A percentile compares a stretch with the other conserved stretches of the same genome.
These are phyloP conservation scores for Rhamnusium bicolor DNA, from an alignment of 2,888 invertebrate species.

Conservation along the genomic window DNA sequence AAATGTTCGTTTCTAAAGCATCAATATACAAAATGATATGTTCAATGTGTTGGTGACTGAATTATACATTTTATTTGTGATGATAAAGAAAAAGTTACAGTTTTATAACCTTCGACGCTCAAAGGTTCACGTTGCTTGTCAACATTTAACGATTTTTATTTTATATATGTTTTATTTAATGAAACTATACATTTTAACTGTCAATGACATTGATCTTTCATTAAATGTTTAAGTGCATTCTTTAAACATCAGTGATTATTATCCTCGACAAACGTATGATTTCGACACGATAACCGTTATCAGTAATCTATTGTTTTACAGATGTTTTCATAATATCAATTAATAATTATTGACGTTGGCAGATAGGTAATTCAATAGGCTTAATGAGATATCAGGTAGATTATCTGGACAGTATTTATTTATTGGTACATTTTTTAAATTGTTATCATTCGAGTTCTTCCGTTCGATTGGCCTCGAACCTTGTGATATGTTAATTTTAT, in stretches of 20 bases:
- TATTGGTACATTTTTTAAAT: conserved; percentile 1
- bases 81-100: neutral
- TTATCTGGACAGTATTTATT: conserved; percentile 9
- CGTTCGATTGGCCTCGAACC: neutral
- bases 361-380: conserved; percentile 9
- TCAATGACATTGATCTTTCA: neutral
- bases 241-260: neutral
- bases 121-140: too few species aligned
- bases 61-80: neutral
- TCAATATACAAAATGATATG: neutral
- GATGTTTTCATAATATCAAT: conserved; percentile 3
- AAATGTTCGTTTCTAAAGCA: neutral
- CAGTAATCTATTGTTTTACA: conserved; percentile 9
- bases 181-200: neutral
- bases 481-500: neutral
- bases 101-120: too few species aligned
- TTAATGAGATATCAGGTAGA: neutral
- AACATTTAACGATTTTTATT: too few species aligned
- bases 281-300: neutral
- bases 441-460: neutral
- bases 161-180: neutral
- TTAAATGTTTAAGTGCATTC: conserved; percentile 1
- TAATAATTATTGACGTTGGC: conserved; percentile 7
- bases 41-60: neutral
- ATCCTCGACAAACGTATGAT: neutral